Percentiles rank a stretch among this genome's conserved stretches.
phyloP scores from a whole-genome alignment of 2,888 invertebrate species.

The Hyppa rectilinea region DNA sequence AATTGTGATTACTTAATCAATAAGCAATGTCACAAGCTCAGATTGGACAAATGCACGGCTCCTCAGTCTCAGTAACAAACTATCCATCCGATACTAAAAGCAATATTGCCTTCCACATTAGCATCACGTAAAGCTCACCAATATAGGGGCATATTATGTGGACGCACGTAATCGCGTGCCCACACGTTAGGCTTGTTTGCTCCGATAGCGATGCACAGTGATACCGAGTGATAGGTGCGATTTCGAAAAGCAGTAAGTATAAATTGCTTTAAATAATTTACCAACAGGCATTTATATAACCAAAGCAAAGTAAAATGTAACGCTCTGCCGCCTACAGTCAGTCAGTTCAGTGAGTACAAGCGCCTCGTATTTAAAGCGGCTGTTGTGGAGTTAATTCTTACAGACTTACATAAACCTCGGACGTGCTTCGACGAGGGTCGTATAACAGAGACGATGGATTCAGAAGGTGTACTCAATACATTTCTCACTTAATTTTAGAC shows the following conservation, averaged over 20 bases:
- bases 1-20: slow-evolving; percentile 5
- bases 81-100: background rate
- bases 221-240: slow-evolving; percentile 17
- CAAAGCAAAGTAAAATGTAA: slow-evolving; percentile 22
- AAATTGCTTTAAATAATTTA: background rate
- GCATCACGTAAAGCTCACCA: slow-evolving; percentile 21
- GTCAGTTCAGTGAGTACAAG: background rate
- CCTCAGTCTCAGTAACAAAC: background rate
- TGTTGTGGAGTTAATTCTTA: slow-evolving; percentile 47
- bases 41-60: background rate
- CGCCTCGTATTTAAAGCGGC: slow-evolving; percentile 32
- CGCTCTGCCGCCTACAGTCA: slow-evolving; percentile 1
- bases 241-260: background rate
- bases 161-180: slow-evolving; percentile 51
- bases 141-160: slow-evolving; percentile 15
- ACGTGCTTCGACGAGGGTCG: slow-evolving; percentile 52
- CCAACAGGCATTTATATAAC: background rate
- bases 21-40: no score
- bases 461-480: background rate
- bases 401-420: slow-evolving; percentile 57
- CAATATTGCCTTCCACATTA: background rate
- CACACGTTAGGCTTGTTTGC: slow-evolving; percentile 47
- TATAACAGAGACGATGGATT: background rate
- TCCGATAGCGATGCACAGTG: slow-evolving; percentile 32
- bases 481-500: background rate